These are phyloP conservation scores for Myotis myotis DNA, from an alignment of 2,797 vertebrate species.

Conservation along the genomic window DNA sequence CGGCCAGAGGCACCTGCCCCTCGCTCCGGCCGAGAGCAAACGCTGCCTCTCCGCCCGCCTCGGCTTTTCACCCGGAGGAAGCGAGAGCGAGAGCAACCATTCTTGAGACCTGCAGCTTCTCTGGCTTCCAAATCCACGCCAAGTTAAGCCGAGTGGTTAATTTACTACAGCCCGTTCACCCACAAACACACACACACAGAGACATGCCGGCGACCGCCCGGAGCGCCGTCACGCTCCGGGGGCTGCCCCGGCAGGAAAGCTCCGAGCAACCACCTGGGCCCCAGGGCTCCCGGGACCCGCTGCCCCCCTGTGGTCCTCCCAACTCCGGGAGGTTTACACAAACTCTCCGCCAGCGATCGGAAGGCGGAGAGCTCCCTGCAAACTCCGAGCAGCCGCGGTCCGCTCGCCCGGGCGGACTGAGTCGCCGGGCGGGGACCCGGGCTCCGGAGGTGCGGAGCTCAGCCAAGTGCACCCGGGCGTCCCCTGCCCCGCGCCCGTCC, in stretches of 20 bases:
- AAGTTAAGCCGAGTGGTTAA: conserved; percentile 78
- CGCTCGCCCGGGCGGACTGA: neutral
- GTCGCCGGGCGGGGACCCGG: neutral
- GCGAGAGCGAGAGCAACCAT: conserved; percentile 66
- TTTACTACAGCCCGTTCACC: conserved; percentile 49
- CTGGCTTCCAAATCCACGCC: conserved; percentile 72
- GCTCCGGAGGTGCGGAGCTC: conserved; percentile 54
- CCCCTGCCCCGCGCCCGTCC: conserved; percentile 33
- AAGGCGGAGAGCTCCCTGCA: conserved; percentile 63
- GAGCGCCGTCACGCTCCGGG: conserved; percentile 48
- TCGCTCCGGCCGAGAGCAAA: neutral
- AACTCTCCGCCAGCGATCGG: conserved; percentile 71
- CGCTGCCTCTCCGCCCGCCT: conserved; percentile 48
- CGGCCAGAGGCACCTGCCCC: conserved; percentile 75
- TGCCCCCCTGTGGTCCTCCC: conserved; percentile 53
- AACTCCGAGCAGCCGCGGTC: conserved; percentile 45
- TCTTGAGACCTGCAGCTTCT: conserved; percentile 78
- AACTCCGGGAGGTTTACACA: conserved; percentile 78
- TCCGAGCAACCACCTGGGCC: conserved; percentile 69
- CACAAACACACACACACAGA: neutral
- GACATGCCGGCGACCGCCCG: conserved; percentile 38
- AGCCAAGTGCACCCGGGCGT: conserved; percentile 61
- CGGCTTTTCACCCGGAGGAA: conserved; percentile 25
- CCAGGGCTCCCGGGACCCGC: conserved; percentile 9
- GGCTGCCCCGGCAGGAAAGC: conserved; percentile 53